A percentile compares a stretch with the other conserved stretches of the same genome.
Evolutionary conservation across 1,140 invertebrate species (phyloP).

Genomic region (Drosophila pandora): DNA sequence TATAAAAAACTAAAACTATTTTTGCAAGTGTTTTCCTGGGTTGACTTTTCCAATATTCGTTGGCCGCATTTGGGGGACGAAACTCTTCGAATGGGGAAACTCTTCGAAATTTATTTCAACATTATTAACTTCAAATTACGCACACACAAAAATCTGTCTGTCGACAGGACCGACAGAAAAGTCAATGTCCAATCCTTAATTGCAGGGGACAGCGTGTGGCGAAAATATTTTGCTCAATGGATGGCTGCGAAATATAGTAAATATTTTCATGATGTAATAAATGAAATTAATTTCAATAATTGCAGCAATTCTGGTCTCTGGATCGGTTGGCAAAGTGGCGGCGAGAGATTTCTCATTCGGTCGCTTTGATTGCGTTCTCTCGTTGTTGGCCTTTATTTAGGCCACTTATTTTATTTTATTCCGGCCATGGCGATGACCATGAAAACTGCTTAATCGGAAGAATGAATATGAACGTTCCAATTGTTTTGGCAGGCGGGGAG

Average conservation of each 20-base stretch:
- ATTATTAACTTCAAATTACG: conserved; percentile 77
- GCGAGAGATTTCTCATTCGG: conserved; percentile 15
- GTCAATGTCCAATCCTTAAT: conserved; percentile 59
- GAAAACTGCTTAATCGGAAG: conserved; percentile 81
- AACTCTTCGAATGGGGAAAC: conserved; percentile 58
- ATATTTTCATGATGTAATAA: conserved; percentile 80
- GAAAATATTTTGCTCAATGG: conserved; percentile 52
- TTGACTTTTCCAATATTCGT: background rate
- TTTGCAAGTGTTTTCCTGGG: background rate
- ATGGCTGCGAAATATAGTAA: conserved; percentile 10
- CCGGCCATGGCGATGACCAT: conserved; percentile 69
- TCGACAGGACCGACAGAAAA: conserved; percentile 18
- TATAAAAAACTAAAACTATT: no score
- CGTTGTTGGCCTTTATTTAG: conserved; percentile 60
- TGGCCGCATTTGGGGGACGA: conserved; percentile 14
- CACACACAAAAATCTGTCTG: conserved; percentile 13
- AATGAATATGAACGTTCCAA: conserved; percentile 70
- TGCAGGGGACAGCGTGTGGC: conserved; percentile 70
- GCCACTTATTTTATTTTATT: conserved; percentile 78
- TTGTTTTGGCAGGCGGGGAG: conserved; percentile 24
- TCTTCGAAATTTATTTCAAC: conserved; percentile 60
- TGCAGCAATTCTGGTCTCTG: conserved; percentile 60
- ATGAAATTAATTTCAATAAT: conserved; percentile 81
- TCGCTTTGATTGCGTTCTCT: background rate
- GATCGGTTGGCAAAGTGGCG: conserved; percentile 13